A percentile compares a stretch with the other conserved stretches of the same genome.
Evolutionary conservation across 2,888 invertebrate genomes (phyloP).

Genomic region (Brachypalpus laphriformis): DNA sequence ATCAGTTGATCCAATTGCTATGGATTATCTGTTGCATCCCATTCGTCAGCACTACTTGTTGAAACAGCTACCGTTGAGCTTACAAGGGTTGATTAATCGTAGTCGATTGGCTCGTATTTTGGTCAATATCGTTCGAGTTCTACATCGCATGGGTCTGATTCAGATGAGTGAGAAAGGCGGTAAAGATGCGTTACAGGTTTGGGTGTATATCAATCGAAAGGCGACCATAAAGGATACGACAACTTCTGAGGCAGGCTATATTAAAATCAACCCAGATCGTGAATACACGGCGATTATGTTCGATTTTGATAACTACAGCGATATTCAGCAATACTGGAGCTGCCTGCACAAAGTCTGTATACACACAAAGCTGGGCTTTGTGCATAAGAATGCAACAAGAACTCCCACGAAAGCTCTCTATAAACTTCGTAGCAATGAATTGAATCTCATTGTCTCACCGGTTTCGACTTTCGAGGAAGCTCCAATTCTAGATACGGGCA

Average conservation of each 20-base stretch:
- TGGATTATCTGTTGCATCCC: slow-evolving; percentile 86
- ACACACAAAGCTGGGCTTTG: slow-evolving; percentile 85
- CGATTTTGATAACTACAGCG: slow-evolving; percentile 84
- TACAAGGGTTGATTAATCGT: slow-evolving; percentile 78
- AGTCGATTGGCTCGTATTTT: slow-evolving; percentile 77
- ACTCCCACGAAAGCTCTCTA: slow-evolving; percentile 3
- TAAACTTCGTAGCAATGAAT: slow-evolving; percentile 66
- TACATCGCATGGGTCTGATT: slow-evolving; percentile 87
- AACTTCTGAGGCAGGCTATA: slow-evolving; percentile 85
- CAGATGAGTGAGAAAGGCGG: slow-evolving; percentile 87
- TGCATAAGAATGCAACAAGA: slow-evolving; percentile 69
- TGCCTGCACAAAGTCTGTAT: slow-evolving; percentile 87
- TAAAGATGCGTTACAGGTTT: slow-evolving; percentile 86
- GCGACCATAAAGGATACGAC: slow-evolving; percentile 87
- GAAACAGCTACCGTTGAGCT: slow-evolving; percentile 84
- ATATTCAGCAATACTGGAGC: slow-evolving; percentile 87
- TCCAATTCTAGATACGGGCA: slow-evolving; percentile 84
- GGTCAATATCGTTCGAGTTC: slow-evolving; percentile 83
- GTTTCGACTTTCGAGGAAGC: slow-evolving; percentile 78
- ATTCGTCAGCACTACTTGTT: slow-evolving; percentile 86
- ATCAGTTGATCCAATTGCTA: slow-evolving; percentile 84
- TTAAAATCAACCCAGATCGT: slow-evolving; percentile 84
- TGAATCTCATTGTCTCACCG: slow-evolving; percentile 74
- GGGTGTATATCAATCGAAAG: slow-evolving; percentile 87
- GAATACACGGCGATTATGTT: slow-evolving; percentile 85